Evolutionary conservation across 2,888 invertebrate genomes (phyloP).

Genomic region (Catocala nupta): DNA sequence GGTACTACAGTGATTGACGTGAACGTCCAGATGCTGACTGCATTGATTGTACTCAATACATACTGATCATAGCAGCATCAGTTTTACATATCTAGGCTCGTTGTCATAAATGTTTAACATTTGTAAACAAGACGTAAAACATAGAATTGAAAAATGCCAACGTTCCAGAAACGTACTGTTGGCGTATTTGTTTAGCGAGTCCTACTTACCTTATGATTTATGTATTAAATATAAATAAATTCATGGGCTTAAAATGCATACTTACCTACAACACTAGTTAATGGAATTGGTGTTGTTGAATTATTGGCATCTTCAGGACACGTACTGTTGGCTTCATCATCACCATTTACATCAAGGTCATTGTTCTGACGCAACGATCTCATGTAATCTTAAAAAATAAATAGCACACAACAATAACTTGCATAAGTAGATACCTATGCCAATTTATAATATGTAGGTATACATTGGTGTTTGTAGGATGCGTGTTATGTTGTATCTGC

Average conservation of each 20-base stretch:
- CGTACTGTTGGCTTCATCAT: constrained; percentile 39
- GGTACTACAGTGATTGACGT: too few species aligned
- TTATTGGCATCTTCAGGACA: constrained; percentile 29
- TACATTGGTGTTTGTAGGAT: too few species aligned
- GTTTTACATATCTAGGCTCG: not conserved
- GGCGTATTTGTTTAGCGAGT: too few species aligned
- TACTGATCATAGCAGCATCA: not conserved
- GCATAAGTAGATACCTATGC: too few species aligned
- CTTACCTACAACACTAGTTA: constrained; percentile 10
- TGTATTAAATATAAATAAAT: too few species aligned
- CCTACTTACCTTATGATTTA: too few species aligned
- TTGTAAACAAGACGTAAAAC: not conserved
- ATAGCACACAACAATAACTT: not conserved
- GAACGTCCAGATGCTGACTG: not conserved
- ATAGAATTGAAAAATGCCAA: too few species aligned
- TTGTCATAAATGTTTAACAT: not conserved
- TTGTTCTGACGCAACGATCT: constrained; percentile 43
- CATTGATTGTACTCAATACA: not conserved
- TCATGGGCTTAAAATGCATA: not conserved
- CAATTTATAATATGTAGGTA: too few species aligned
- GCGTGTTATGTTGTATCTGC: not conserved
- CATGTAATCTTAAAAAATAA: constrained; percentile 45
- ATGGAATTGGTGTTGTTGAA: constrained; percentile 19
- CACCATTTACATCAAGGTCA: constrained; percentile 7
- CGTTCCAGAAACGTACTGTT: too few species aligned